Evolutionary conservation across 2,797 vertebrate species (phyloP).

Genomic region (Sebastes steindachneri): DNA sequence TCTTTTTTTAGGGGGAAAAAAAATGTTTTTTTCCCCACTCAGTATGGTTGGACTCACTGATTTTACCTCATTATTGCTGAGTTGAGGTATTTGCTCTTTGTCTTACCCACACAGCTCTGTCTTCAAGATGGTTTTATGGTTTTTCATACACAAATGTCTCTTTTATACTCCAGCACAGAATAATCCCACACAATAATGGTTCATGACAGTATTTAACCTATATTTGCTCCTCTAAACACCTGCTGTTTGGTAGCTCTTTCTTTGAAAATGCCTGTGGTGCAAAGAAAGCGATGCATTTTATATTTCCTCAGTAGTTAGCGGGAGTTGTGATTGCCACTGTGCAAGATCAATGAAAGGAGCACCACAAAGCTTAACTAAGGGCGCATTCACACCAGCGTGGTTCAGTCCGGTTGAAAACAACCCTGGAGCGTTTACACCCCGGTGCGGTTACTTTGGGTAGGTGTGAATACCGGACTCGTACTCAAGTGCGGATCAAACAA

Average conservation of each 20-base stretch:
- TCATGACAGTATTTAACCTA: not conserved
- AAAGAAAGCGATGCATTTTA: not conserved
- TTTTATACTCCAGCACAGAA: not conserved
- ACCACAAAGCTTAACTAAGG: not conserved
- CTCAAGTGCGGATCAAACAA: not conserved
- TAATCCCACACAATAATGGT: not conserved
- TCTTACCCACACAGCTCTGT: not conserved
- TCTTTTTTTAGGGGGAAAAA: not conserved
- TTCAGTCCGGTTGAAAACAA: not conserved
- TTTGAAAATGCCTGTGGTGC: not conserved
- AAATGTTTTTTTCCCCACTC: not conserved
- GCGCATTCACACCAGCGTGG: not conserved
- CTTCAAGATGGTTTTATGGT: not conserved
- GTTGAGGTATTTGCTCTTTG: not conserved
- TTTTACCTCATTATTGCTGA: not conserved
- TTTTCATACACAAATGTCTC: constrained; percentile 6
- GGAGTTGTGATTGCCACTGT: not conserved
- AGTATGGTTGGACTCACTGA: not conserved
- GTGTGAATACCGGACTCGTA: not conserved
- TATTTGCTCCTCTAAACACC: not conserved
- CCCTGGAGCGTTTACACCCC: not conserved
- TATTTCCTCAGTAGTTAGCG: not conserved
- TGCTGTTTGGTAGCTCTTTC: not conserved
- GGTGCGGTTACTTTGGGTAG: not conserved
- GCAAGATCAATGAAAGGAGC: not conserved